These are phyloP conservation scores for Eilema griseolum DNA, from an alignment of 2,888 invertebrate genomes.

Conservation along the genomic window DNA sequence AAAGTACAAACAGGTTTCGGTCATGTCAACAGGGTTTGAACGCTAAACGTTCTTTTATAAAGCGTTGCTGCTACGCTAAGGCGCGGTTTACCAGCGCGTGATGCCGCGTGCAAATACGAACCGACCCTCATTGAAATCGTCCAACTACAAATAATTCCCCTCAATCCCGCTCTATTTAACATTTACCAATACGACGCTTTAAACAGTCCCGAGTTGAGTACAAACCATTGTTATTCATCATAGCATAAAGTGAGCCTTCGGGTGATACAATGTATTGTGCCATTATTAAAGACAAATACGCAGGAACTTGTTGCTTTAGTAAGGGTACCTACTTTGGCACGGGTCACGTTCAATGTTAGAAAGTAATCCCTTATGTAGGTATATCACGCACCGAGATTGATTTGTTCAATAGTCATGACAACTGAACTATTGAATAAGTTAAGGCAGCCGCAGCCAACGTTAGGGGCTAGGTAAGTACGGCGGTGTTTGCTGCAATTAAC, in stretches of 20 bases:
- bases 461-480: conserved; percentile 57
- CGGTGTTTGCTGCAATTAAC: conserved; percentile 67
- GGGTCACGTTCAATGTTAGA: conserved; percentile 61
- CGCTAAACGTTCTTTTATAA: conserved; percentile 52
- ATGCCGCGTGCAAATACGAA: conserved; percentile 69
- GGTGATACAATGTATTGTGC: conserved; percentile 30
- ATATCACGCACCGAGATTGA: conserved; percentile 47
- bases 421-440: conserved; percentile 26
- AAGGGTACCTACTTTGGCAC: conserved; percentile 45
- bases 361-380: conserved; percentile 57
- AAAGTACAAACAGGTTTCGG: conserved; percentile 47
- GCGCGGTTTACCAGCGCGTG: conserved; percentile 66
- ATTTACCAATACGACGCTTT: conserved; percentile 49
- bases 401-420: conserved; percentile 43
- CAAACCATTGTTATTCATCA: conserved; percentile 46
- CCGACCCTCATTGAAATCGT: conserved; percentile 61
- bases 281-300: conserved; percentile 44
- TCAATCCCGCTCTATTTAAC: conserved; percentile 67
- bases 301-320: conserved; percentile 45
- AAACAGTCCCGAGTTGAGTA: conserved; percentile 39
- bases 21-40: conserved; percentile 59
- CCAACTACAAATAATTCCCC: conserved; percentile 68
- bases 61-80: conserved; percentile 54
- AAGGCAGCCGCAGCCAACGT: conserved; percentile 63
- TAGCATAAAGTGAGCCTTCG: conserved; percentile 36